Evolutionary conservation across 2,113 vertebrate species (phyloP).

Genomic region (Aramus guarauna): DNA sequence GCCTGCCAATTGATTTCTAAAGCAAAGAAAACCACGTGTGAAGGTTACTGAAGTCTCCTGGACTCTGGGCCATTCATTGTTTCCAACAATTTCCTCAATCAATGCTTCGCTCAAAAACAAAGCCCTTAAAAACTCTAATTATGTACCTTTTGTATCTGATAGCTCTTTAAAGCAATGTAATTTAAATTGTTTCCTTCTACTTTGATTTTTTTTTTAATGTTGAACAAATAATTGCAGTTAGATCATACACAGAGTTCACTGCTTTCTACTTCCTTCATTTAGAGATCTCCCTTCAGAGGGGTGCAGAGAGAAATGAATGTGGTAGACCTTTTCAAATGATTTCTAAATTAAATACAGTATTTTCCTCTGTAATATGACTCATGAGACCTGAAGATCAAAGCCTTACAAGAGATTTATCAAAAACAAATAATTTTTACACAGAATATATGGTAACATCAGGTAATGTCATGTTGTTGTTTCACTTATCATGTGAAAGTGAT

Average conservation of each 20-base stretch:
- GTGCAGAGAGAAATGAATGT: background rate
- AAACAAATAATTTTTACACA: slow-evolving; percentile 33
- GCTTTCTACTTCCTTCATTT: background rate
- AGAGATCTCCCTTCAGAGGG: background rate
- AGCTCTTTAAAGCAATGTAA: background rate
- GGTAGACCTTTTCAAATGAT: slow-evolving; percentile 3
- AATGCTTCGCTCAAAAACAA: background rate
- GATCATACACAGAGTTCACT: background rate
- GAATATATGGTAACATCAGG: background rate
- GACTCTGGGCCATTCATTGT: background rate
- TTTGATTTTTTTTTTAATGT: background rate
- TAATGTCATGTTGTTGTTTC: slow-evolving; percentile 6
- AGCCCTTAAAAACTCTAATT: background rate
- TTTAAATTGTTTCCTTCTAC: background rate
- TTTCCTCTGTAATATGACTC: slow-evolving; percentile 39
- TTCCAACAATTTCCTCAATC: background rate
- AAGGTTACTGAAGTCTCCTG: background rate
- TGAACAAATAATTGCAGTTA: background rate
- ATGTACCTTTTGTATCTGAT: background rate
- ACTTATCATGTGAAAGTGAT: background rate
- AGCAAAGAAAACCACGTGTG: background rate
- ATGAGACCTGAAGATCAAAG: slow-evolving; percentile 56
- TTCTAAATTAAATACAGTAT: slow-evolving; percentile 56
- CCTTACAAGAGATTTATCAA: slow-evolving; percentile 44
- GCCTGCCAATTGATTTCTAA: background rate